Conservation (phyloP, 2,888 invertebrate species). For the Girardia tigrina region DNA sequence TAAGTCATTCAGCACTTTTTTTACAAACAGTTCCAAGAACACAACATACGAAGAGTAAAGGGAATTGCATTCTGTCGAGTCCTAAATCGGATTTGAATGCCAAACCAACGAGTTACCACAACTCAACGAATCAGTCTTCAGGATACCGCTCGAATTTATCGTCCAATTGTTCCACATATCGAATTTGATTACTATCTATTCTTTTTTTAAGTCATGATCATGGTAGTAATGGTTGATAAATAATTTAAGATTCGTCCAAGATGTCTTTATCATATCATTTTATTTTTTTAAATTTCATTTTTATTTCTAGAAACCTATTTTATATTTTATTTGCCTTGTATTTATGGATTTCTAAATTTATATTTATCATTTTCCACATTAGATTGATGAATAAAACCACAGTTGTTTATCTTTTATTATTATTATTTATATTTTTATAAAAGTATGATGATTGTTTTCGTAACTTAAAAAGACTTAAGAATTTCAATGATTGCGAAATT, state of each 20-base stretch:
- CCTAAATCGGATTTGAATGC: background rate
- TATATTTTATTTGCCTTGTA: too few species aligned
- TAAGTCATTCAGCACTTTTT: background rate
- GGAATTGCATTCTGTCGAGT: background rate
- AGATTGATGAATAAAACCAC: too few species aligned
- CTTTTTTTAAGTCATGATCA: constrained; percentile 1
- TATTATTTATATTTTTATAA: too few species aligned
- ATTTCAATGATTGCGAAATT: too few species aligned
- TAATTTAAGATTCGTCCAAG: background rate
- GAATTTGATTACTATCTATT: background rate
- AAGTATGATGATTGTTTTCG: too few species aligned
- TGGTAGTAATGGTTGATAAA: background rate
- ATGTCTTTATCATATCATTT: too few species aligned
- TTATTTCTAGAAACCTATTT: too few species aligned
- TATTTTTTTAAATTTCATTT: too few species aligned
- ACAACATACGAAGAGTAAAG: background rate
- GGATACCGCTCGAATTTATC: background rate
- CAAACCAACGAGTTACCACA: background rate
- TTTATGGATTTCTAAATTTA: too few species aligned
- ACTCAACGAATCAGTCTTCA: background rate
- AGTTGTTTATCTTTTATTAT: too few species aligned
- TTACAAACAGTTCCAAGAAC: background rate
- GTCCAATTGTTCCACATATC: background rate
- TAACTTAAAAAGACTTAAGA: too few species aligned
- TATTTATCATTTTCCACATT: too few species aligned